Evolutionary conservation across 2,888 invertebrate species (phyloP).

Genomic region (Eupeodes latifasciatus): DNA sequence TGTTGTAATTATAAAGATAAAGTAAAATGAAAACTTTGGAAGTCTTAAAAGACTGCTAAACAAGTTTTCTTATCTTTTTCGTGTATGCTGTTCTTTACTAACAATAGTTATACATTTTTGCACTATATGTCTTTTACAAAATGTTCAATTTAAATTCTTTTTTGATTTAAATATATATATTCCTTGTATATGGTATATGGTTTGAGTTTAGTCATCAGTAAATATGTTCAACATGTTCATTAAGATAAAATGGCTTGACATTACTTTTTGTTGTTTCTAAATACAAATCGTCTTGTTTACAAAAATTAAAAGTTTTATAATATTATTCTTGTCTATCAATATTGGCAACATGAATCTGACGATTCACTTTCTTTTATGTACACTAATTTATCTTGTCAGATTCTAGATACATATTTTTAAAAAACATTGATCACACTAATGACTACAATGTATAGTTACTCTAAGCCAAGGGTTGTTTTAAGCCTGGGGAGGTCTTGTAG

Average conservation of each 20-base stretch:
- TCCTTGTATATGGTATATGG: slow-evolving; percentile 77
- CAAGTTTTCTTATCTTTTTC: slow-evolving; percentile 68
- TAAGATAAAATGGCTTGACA: slow-evolving; percentile 76
- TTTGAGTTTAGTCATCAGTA: slow-evolving; percentile 75
- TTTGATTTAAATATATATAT: slow-evolving; percentile 72
- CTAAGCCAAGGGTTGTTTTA: slow-evolving; percentile 63
- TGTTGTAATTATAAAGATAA: slow-evolving; percentile 72
- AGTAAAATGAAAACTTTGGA: slow-evolving; percentile 64
- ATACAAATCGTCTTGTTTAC: slow-evolving; percentile 67
- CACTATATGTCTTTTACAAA: slow-evolving; percentile 76
- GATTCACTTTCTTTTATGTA: slow-evolving; percentile 75
- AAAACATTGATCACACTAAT: slow-evolving; percentile 66
- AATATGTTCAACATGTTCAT: slow-evolving; percentile 75
- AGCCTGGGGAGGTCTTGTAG: slow-evolving; percentile 58
- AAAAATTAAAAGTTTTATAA: slow-evolving; percentile 71
- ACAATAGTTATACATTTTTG: slow-evolving; percentile 76
- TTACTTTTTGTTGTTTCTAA: slow-evolving; percentile 68
- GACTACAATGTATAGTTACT: slow-evolving; percentile 60
- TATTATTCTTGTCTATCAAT: slow-evolving; percentile 76
- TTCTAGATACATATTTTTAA: slow-evolving; percentile 50
- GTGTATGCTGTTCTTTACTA: slow-evolving; percentile 75
- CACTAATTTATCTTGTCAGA: slow-evolving; percentile 65
- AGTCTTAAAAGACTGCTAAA: slow-evolving; percentile 73
- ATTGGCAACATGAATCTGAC: slow-evolving; percentile 73
- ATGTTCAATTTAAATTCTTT: slow-evolving; percentile 76